Conservation (phyloP, 2,113 vertebrate genomes). For the Cathartes aura region DNA sequence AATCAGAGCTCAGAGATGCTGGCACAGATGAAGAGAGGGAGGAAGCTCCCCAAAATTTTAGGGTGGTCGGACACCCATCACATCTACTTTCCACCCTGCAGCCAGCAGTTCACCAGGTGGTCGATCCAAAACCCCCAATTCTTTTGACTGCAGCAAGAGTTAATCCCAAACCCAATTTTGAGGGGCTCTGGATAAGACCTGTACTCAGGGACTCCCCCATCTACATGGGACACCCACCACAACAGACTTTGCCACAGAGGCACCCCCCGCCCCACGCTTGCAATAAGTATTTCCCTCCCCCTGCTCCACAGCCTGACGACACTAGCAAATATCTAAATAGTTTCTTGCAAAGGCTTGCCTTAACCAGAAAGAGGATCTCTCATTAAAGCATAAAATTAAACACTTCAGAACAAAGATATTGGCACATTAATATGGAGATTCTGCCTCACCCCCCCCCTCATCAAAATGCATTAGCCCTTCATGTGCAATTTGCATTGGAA, state of each 20-base stretch:
- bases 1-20: not conserved
- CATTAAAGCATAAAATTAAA: slow-evolving; percentile 33
- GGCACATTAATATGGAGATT: slow-evolving; percentile 50
- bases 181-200: not conserved
- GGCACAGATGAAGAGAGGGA: not conserved
- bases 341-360: slow-evolving; percentile 32
- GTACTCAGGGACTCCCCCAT: not conserved
- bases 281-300: not conserved
- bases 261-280: not conserved
- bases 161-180: not conserved
- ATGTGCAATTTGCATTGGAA: slow-evolving; percentile 59
- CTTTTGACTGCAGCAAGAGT: not conserved
- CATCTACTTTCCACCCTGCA: not conserved
- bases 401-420: slow-evolving; percentile 32
- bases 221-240: not conserved
- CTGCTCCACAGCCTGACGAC: not conserved
- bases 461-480: slow-evolving; percentile 2
- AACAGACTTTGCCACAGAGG: not conserved
- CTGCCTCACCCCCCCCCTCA: not conserved
- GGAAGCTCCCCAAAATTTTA: rapidly evolving
- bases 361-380: slow-evolving; percentile 22
- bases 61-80: rapidly evolving
- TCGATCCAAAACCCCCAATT: not conserved
- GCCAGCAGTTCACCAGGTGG: not conserved
- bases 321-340: not conserved